Evolutionary conservation across 1,140 invertebrate genomes (phyloP).

Genomic region (Gerris buenoi): DNA sequence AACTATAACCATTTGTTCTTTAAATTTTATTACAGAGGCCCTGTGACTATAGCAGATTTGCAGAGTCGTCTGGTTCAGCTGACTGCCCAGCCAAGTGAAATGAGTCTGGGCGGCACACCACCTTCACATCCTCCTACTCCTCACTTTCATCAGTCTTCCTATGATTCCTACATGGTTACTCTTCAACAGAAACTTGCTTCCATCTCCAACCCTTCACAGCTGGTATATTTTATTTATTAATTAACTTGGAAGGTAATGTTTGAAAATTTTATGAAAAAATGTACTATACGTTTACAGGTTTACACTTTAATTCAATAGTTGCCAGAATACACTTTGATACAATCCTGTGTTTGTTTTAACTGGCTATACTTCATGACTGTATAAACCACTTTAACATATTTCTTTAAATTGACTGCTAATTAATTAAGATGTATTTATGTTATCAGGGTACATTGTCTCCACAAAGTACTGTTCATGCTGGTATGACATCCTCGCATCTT

Average conservation of each 20-base stretch:
- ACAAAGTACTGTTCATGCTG: conserved; percentile 31
- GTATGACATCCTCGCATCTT: not conserved
- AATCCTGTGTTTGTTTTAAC: too few relatives aligned
- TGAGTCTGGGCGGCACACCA: conserved; percentile 32
- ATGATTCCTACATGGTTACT: conserved; percentile 40
- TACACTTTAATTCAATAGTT: too few relatives aligned
- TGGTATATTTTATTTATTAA: too few relatives aligned
- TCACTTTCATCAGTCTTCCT: conserved; percentile 31
- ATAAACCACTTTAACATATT: too few relatives aligned
- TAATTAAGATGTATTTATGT: conserved; percentile 13
- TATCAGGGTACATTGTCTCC: conserved; percentile 34
- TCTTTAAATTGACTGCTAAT: too few relatives aligned
- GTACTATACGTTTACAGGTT: too few relatives aligned
- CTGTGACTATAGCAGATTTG: conserved; percentile 38
- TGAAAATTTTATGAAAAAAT: too few relatives aligned
- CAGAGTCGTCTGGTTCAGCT: conserved; percentile 38
- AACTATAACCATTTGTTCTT: too few relatives aligned
- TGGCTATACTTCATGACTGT: too few relatives aligned
- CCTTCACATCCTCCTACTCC: conserved; percentile 42
- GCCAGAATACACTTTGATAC: too few relatives aligned
- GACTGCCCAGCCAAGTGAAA: conserved; percentile 38
- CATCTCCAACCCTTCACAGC: conserved; percentile 25
- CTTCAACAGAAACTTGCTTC: conserved; percentile 43
- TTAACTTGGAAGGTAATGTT: too few relatives aligned
- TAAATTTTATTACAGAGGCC: conserved; percentile 27